These are phyloP conservation scores for Cecidostiba fungosa DNA, from an alignment of 2,888 invertebrate genomes.

Conservation along the genomic window DNA sequence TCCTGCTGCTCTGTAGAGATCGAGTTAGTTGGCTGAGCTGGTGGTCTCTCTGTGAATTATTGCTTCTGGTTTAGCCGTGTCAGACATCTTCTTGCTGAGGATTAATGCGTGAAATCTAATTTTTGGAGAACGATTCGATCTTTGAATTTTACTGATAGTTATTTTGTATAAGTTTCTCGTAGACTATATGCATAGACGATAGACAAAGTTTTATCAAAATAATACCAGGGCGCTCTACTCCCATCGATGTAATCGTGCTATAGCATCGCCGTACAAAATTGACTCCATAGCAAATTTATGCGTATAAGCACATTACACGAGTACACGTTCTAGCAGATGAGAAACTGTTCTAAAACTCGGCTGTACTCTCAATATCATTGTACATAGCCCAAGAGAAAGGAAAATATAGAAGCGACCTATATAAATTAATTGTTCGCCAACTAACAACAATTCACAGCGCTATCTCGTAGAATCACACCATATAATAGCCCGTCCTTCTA, in stretches of 20 bases:
- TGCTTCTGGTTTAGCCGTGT: background rate
- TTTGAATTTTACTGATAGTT: no score
- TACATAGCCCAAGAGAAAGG: no score
- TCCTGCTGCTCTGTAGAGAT: no score
- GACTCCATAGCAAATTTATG: background rate
- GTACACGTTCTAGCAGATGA: background rate
- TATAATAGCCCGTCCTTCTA: background rate
- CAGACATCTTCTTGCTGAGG: background rate
- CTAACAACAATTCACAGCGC: background rate
- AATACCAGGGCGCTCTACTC: background rate
- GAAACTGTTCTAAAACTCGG: background rate
- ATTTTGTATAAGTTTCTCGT: background rate
- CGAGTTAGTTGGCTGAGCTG: background rate
- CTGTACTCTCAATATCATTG: background rate
- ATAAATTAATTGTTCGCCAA: background rate
- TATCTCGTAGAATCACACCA: background rate
- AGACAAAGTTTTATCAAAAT: slow-evolving; percentile 11
- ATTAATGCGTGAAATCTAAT: background rate
- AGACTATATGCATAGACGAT: background rate
- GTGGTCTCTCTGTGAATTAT: background rate
- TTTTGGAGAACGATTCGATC: no score
- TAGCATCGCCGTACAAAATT: background rate
- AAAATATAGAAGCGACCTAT: background rate
- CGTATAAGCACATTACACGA: slow-evolving; percentile 6
- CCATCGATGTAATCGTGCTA: slow-evolving; percentile 27